Evolutionary conservation across 2,888 invertebrate genomes (phyloP).

Genomic region (Perizoma affinitatum): DNA sequence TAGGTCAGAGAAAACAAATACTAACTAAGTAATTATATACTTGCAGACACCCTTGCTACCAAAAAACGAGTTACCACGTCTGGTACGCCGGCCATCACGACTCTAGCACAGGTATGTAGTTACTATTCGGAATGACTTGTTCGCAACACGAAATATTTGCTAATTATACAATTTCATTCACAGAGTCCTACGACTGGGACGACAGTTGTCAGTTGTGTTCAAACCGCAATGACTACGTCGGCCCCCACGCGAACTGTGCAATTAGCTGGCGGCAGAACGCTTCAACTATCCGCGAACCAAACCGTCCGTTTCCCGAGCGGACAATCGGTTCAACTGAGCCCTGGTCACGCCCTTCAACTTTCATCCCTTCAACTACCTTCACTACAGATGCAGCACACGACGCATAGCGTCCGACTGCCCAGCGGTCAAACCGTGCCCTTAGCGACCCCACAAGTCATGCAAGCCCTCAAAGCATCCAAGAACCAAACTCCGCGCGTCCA

Average conservation of each 20-base stretch:
- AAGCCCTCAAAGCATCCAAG: slow-evolving; percentile 60
- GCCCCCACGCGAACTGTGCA: slow-evolving; percentile 64
- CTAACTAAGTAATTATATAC: slow-evolving; percentile 10
- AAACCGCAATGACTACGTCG: slow-evolving; percentile 55
- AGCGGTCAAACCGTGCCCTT: slow-evolving; percentile 74
- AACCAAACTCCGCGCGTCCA: slow-evolving; percentile 53
- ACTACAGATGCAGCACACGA: slow-evolving; percentile 56
- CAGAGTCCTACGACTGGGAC: slow-evolving; percentile 58
- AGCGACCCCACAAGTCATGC: slow-evolving; percentile 63
- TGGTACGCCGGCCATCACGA: slow-evolving; percentile 55
- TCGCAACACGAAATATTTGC: background rate
- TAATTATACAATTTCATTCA: slow-evolving; percentile 28
- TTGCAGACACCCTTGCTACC: slow-evolving; percentile 50
- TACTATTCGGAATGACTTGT: background rate
- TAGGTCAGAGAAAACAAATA: background rate
- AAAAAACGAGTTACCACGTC: slow-evolving; percentile 61
- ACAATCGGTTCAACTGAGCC: slow-evolving; percentile 58
- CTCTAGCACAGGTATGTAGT: slow-evolving; percentile 61
- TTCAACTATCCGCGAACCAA: slow-evolving; percentile 65
- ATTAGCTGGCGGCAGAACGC: slow-evolving; percentile 69
- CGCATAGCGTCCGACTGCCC: slow-evolving; percentile 71
- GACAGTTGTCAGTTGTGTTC: slow-evolving; percentile 59
- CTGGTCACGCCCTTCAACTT: slow-evolving; percentile 64
- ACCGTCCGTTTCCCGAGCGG: slow-evolving; percentile 62
- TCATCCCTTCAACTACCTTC: slow-evolving; percentile 63